phyloP scores from a whole-genome alignment of 2,797 vertebrate genomes.

The Amphiprion clarkii region DNA sequence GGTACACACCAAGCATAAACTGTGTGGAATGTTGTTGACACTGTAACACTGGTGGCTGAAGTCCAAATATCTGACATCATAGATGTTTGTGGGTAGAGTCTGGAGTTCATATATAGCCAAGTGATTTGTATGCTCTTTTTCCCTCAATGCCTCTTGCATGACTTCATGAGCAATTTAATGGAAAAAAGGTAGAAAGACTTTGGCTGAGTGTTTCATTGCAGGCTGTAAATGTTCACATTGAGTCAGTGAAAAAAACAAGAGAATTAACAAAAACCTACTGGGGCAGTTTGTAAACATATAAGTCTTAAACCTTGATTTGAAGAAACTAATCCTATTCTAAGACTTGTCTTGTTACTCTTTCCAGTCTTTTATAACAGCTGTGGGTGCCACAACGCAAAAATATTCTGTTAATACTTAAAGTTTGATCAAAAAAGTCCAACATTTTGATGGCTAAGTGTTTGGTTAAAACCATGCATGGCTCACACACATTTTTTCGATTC shows the following conservation, averaged over 20 bases:
- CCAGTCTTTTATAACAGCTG: no score
- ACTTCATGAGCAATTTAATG: constrained; percentile 19
- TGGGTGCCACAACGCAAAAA: no score
- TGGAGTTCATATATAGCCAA: background rate
- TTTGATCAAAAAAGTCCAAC: no score
- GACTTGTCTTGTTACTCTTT: no score
- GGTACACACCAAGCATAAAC: background rate
- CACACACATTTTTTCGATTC: no score
- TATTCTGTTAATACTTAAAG: no score
- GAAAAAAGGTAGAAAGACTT: background rate
- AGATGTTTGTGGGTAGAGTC: background rate
- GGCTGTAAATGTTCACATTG: background rate
- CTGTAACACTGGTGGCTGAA: background rate
- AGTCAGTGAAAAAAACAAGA: background rate
- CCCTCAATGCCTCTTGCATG: constrained; percentile 2
- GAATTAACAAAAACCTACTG: background rate
- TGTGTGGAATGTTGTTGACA: background rate
- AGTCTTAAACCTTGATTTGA: background rate
- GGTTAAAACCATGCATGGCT: no score
- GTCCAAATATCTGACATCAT: background rate
- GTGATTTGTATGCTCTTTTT: background rate
- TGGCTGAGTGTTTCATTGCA: constrained; percentile 14
- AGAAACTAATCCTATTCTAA: no score
- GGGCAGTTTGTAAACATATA: no score
- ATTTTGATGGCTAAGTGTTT: no score